Percentiles rank a stretch among this genome's conserved stretches.
These are phyloP conservation scores for Dasypolia templi DNA, from an alignment of 2,888 invertebrate species.

Conservation along the genomic window DNA sequence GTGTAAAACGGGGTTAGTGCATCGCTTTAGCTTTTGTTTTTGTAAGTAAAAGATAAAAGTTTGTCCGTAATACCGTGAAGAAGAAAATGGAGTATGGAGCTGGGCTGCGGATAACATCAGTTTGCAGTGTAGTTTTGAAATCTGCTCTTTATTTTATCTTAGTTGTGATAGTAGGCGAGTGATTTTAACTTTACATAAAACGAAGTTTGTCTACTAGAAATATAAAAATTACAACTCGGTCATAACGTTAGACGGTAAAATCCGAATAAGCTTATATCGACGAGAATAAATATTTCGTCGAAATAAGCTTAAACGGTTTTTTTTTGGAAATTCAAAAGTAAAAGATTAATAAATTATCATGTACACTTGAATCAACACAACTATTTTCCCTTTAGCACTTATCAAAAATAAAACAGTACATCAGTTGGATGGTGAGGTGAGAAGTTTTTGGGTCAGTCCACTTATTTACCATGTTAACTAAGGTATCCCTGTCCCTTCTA, in stretches of 20 bases:
- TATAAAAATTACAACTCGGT: background rate
- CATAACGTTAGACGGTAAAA: background rate
- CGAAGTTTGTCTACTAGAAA: no score
- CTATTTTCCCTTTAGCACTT: slow-evolving; percentile 6
- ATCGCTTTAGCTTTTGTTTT: slow-evolving; percentile 35
- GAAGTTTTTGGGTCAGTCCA: slow-evolving; percentile 67
- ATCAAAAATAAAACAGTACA: slow-evolving; percentile 39
- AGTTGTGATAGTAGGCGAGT: background rate
- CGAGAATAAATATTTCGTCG: no score
- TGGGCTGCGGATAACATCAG: slow-evolving; percentile 18
- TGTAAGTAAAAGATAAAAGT: slow-evolving; percentile 43
- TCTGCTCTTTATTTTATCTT: background rate
- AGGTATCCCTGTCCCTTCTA: slow-evolving; percentile 38
- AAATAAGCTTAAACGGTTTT: no score
- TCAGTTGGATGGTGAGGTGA: slow-evolving; percentile 35
- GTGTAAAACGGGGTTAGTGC: slow-evolving; percentile 27
- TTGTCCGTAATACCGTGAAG: background rate
- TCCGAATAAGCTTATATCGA: background rate
- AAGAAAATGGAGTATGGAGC: background rate
- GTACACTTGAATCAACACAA: background rate
- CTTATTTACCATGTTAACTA: slow-evolving; percentile 69
- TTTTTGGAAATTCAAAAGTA: background rate
- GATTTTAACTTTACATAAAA: background rate
- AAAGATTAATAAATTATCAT: background rate
- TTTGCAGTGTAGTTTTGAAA: background rate